phyloP scores from a whole-genome alignment of 2,888 invertebrate species.

The Hirtodrosophila cameraria region DNA sequence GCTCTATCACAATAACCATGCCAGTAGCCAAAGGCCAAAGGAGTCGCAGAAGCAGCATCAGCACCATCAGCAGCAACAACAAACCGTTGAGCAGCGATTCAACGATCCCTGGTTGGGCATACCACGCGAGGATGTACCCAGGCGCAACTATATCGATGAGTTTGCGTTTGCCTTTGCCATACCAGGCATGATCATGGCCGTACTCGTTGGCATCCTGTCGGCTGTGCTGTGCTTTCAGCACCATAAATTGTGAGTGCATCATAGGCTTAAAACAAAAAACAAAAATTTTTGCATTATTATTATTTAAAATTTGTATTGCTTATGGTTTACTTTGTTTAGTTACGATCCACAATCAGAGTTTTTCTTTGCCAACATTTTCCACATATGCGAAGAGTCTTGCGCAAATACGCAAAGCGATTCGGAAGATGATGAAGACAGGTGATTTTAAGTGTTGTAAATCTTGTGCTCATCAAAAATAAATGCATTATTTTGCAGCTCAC shows the following conservation, averaged over 20 bases:
- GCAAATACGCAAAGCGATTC: constrained; percentile 51
- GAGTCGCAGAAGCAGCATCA: constrained; percentile 33
- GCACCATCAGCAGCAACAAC: constrained; percentile 34
- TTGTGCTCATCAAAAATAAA: neutral
- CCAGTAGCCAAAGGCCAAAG: constrained; percentile 48
- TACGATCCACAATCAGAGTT: constrained; percentile 88
- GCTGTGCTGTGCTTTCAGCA: constrained; percentile 91
- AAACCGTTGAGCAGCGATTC: constrained; percentile 64
- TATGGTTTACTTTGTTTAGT: constrained; percentile 73
- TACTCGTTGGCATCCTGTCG: constrained; percentile 88
- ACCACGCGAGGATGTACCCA: constrained; percentile 86
- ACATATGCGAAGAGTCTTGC: constrained; percentile 87
- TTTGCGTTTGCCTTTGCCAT: constrained; percentile 89
- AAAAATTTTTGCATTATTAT: neutral
- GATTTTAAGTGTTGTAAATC: constrained; percentile 37
- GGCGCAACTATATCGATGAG: constrained; percentile 89
- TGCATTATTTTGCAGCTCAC: constrained; percentile 37
- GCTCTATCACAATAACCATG: constrained; percentile 82
- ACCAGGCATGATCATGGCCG: constrained; percentile 88
- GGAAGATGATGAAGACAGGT: constrained; percentile 65
- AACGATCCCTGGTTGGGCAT: constrained; percentile 87
- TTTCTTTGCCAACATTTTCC: constrained; percentile 89
- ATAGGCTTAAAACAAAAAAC: too few species aligned
- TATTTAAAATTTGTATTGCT: constrained; percentile 20
- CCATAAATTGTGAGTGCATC: constrained; percentile 91